A percentile compares a stretch with the other conserved stretches of the same genome.
phyloP scores from a whole-genome alignment of 2,888 invertebrate genomes.

The Stratiomys singularior region DNA sequence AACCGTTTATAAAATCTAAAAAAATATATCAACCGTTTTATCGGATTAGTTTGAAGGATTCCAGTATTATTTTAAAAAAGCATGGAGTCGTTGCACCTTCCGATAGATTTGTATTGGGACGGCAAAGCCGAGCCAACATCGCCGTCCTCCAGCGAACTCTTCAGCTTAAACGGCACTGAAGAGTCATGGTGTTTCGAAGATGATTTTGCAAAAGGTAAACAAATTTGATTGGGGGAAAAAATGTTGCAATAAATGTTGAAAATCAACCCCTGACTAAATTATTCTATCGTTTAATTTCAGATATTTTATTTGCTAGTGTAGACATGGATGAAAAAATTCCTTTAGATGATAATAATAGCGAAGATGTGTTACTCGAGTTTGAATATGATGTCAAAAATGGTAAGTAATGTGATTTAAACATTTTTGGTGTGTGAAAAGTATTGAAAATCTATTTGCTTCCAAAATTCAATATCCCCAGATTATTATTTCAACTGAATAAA shows the following conservation, averaged over 20 bases:
- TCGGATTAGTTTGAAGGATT: conserved; percentile 52
- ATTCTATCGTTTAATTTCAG: conserved; percentile 52
- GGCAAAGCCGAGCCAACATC: conserved; percentile 63
- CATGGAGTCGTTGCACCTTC: conserved; percentile 64
- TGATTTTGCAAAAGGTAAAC: conserved; percentile 53
- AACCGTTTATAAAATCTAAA: conserved; percentile 21
- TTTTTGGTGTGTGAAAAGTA: no score
- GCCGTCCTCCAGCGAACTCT: conserved; percentile 60
- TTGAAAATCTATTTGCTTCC: no score
- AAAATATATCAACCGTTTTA: conserved; percentile 42
- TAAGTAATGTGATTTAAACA: conserved; percentile 52
- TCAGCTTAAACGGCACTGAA: conserved; percentile 54
- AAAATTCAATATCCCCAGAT: no score
- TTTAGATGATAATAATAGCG: conserved; percentile 55
- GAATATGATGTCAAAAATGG: conserved; percentile 60
- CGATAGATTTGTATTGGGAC: conserved; percentile 63
- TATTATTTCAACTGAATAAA: no score
- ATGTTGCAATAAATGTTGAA: no score
- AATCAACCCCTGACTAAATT: no score
- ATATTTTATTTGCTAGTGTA: conserved; percentile 56
- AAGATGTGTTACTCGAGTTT: conserved; percentile 60
- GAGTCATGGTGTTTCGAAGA: conserved; percentile 53
- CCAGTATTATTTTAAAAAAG: conserved; percentile 40
- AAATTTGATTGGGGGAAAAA: not conserved
- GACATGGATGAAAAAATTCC: conserved; percentile 55